Conservation (phyloP, 1,140 invertebrate genomes). For the Ceratina japonica region DNA sequence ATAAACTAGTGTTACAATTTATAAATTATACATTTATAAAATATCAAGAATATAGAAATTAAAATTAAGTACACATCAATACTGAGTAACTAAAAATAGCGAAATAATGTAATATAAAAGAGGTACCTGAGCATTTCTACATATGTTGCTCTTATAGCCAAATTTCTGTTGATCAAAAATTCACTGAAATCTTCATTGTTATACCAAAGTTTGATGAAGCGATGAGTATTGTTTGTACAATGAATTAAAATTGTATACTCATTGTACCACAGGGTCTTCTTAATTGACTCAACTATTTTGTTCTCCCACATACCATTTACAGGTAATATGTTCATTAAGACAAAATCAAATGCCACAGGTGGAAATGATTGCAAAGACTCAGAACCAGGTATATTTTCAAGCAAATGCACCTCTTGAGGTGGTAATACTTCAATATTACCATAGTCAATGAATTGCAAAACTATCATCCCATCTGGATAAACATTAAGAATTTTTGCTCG, state of each 20-base stretch:
- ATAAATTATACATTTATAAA: neutral
- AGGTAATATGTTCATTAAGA: constrained; percentile 80
- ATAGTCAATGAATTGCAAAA: constrained; percentile 86
- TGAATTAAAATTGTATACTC: constrained; percentile 77
- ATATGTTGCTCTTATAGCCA: constrained; percentile 38
- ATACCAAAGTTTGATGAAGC: constrained; percentile 64
- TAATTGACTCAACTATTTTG: constrained; percentile 77
- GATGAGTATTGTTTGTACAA: constrained; percentile 60
- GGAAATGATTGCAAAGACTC: constrained; percentile 77
- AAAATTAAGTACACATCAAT: neutral
- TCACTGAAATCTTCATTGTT: constrained; percentile 68
- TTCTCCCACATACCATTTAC: constrained; percentile 78
- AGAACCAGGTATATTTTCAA: constrained; percentile 79
- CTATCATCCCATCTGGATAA: constrained; percentile 77
- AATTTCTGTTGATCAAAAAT: constrained; percentile 54
- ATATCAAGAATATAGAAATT: neutral
- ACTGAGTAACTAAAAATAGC: neutral
- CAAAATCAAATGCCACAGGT: constrained; percentile 81
- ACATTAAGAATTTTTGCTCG: constrained; percentile 81
- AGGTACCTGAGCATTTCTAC: constrained; percentile 57
- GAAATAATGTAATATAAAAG: neutral
- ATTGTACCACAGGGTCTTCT: constrained; percentile 77
- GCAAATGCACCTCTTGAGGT: constrained; percentile 79
- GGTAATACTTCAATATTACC: constrained; percentile 83
- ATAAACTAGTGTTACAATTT: neutral